Base-by-base conservation (phyloP, 2,888 invertebrate species). In the Latrodectus elegans region DNA sequence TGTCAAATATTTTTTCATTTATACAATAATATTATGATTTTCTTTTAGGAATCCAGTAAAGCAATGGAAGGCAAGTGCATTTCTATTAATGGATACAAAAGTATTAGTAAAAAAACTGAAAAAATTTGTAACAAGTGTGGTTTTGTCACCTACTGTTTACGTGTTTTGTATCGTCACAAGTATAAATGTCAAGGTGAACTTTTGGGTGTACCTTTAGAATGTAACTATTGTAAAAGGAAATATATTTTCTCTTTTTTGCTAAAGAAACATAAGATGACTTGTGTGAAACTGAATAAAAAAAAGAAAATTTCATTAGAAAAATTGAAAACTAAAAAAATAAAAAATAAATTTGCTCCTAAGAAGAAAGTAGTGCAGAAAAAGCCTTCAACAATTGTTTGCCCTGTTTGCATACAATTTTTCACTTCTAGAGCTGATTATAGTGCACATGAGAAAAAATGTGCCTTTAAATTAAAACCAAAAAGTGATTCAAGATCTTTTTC, bases 61-160 rank as follows among this genome's bases (percentile, higher is more conserved):
- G n/a, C 12, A 11, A 15, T 55, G 15, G 12, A 55, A 55, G 15
- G 55, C 55, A 14, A 38, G 38, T 38, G 38, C 38, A 38, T 38
- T 38, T 38, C 38, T 38, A 38, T 38, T 38, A 38, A 38, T 38
- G 38, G 38, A 38, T 38, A 38, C 10, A 60, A 60, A n/a, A 60
- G n/a, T 12, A 60, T 60, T 11, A 10, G 6, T 10, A 38, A 38
- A 26, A 86, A 14, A 6, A 65, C 53, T 70, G 86, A 86, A 68
- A 77, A 74, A 76, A 82, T 51, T n/a, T 87, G 87, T 68, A 78
- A 78, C 64, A 77, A 78, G 38, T 87, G 87, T 78, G 87, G 87
- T 26, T 87, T 83, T 78, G 82, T 74, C n/a, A 82, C 82, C n/a
- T 78, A 82, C 74, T 78, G 49, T 70, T 53, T 87, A 9, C 82